A percentile compares a stretch with the other conserved stretches of the same genome.
phyloP scores from a whole-genome alignment of 2,797 vertebrate species.

The Coregonus ussuriensis region DNA sequence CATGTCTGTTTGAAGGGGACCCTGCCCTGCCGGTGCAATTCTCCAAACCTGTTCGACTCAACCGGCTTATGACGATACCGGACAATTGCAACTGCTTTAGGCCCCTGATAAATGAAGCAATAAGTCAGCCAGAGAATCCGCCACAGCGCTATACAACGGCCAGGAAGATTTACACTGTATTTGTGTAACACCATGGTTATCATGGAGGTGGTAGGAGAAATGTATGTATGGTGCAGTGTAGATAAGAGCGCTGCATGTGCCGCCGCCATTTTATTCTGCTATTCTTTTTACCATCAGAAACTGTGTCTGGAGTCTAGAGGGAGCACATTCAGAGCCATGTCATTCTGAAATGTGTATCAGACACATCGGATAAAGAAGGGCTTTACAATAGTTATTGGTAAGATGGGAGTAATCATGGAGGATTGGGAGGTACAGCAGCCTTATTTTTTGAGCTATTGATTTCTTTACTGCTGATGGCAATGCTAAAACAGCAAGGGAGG shows the following conservation, averaged over 20 bases:
- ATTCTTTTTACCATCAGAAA: conserved; percentile 37
- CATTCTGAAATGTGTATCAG: conserved; percentile 34
- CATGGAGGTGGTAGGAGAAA: conserved; percentile 28
- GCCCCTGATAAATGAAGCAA: conserved; percentile 46
- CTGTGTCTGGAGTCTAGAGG: conserved; percentile 5
- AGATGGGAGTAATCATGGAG: conserved; percentile 56
- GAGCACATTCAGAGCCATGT: conserved; percentile 27
- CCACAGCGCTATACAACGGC: conserved; percentile 18
- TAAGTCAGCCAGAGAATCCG: conserved; percentile 46
- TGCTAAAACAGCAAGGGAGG: conserved; percentile 49
- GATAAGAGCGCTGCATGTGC: conserved; percentile 42
- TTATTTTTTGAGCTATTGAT: conserved; percentile 65
- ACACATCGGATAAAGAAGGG: conserved; percentile 28
- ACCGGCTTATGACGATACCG: conserved; percentile 39
- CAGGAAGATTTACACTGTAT: conserved; percentile 39
- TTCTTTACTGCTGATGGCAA: conserved; percentile 50
- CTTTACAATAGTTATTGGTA: conserved; percentile 51
- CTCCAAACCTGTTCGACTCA: conserved; percentile 43
- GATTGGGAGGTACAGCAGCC: conserved; percentile 56
- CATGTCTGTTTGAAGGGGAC: conserved; percentile 37
- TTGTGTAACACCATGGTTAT: conserved; percentile 40
- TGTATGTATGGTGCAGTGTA: conserved; percentile 32
- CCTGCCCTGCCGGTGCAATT: conserved; percentile 30
- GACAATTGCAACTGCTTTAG: conserved; percentile 32
- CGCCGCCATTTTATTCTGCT: conserved; percentile 34